Percentiles rank a stretch among this genome's conserved stretches.
Conservation (phyloP, 2,888 invertebrate genomes). For the Trichopria drosophilae region DNA sequence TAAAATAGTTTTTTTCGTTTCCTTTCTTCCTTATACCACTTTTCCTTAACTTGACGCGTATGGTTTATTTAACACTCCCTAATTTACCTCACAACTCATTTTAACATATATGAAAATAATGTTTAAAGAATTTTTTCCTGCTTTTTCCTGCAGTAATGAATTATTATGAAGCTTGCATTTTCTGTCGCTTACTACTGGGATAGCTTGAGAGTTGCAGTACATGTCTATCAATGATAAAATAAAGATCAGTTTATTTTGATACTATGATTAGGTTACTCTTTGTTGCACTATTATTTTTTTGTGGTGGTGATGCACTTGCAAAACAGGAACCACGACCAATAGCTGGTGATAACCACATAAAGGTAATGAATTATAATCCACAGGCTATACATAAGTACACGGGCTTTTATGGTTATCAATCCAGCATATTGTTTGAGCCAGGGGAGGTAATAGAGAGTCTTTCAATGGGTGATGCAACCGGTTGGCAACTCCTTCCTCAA, state of each 20-base stretch:
- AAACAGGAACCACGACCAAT: constrained; percentile 25
- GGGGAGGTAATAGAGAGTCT: constrained; percentile 21
- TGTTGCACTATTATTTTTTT: constrained; percentile 21
- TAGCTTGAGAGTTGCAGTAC: constrained; percentile 19
- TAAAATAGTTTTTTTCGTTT: too few relatives aligned
- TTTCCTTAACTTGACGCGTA: too few relatives aligned
- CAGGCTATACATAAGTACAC: constrained; percentile 14
- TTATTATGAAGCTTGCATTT: too few relatives aligned
- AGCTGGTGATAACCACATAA: constrained; percentile 25
- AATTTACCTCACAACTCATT: too few relatives aligned
- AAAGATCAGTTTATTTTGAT: constrained; percentile 19
- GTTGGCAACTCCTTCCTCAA: constrained; percentile 25
- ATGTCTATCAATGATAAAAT: constrained; percentile 20
- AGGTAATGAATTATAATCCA: constrained; percentile 23
- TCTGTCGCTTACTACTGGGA: constrained; percentile 16
- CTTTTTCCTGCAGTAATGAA: too few relatives aligned
- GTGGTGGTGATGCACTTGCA: constrained; percentile 25
- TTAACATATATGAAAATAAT: too few relatives aligned
- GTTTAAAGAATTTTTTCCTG: too few relatives aligned
- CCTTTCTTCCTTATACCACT: too few relatives aligned
- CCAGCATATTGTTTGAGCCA: constrained; percentile 23
- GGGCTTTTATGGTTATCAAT: constrained; percentile 23
- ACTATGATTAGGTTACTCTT: constrained; percentile 23
- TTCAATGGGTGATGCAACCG: constrained; percentile 22
- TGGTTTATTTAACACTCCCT: too few relatives aligned